phyloP scores from a whole-genome alignment of 2,888 invertebrate species.

The Branchipolynoe longqiensis region DNA sequence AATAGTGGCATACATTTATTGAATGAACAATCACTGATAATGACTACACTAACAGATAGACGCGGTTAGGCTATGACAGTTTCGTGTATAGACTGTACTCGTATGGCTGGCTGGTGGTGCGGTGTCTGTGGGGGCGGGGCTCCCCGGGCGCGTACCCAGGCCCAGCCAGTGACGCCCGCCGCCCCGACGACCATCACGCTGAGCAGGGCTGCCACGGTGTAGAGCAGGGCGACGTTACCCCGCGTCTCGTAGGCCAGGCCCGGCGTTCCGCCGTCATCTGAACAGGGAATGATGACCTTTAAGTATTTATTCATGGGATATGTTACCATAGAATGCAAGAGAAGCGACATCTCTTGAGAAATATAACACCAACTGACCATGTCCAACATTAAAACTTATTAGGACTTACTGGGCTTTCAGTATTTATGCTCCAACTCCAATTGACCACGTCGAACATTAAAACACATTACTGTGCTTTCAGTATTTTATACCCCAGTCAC shows the following conservation, averaged over 20 bases:
- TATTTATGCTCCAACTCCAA: not conserved
- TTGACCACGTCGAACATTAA: no score
- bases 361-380: not conserved
- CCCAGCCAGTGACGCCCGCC: not conserved
- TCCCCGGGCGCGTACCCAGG: not conserved
- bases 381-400: no score
- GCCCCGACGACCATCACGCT: not conserved
- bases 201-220: constrained; percentile 17
- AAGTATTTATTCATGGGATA: not conserved
- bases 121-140: no score
- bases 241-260: constrained; percentile 3
- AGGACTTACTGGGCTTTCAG: not conserved
- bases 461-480: no score
- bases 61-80: not conserved
- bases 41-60: no score
- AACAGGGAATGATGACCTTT: not conserved
- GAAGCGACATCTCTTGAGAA: no score
- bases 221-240: constrained; percentile 29
- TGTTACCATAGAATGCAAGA: not conserved
- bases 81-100: not conserved
- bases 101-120: not conserved
- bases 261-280: not conserved
- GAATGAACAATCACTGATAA: no score
- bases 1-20: no score
- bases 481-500: no score